Percentiles rank a stretch among this genome's conserved stretches.
Conservation (phyloP, 2,797 vertebrate species). For the Lycodopsis pacificus region DNA sequence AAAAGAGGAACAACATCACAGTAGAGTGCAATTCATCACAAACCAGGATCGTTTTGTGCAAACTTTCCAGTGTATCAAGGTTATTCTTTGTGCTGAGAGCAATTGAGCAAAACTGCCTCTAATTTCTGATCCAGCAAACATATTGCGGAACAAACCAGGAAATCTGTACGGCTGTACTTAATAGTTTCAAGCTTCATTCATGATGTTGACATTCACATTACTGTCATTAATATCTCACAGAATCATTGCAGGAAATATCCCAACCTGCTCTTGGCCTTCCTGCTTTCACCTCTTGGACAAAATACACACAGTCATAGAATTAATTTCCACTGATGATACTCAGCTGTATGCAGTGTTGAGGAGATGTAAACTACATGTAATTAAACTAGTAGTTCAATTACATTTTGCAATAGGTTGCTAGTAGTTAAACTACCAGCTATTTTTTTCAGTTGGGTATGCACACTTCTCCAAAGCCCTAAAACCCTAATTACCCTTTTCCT, state of each 20-base stretch:
- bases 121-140: neutral
- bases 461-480: conserved; percentile 4
- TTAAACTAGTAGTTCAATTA: neutral
- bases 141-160: neutral
- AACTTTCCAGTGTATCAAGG: neutral
- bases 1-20: neutral
- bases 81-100: neutral
- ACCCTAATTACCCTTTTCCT: neutral
- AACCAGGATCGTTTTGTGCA: neutral
- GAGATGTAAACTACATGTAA: neutral
- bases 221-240: neutral
- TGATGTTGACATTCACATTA: neutral
- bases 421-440: too few relatives aligned
- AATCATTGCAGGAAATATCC: neutral
- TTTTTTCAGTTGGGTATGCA: neutral
- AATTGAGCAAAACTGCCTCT: neutral
- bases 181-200: neutral
- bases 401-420: too few relatives aligned
- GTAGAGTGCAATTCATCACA: neutral
- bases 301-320: neutral
- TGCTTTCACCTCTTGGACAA: neutral
- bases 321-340: neutral
- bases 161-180: neutral
- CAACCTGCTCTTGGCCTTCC: neutral
- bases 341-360: neutral